Evolutionary conservation across 2,113 vertebrate genomes (phyloP).

Genomic region (Sapajus apella): DNA sequence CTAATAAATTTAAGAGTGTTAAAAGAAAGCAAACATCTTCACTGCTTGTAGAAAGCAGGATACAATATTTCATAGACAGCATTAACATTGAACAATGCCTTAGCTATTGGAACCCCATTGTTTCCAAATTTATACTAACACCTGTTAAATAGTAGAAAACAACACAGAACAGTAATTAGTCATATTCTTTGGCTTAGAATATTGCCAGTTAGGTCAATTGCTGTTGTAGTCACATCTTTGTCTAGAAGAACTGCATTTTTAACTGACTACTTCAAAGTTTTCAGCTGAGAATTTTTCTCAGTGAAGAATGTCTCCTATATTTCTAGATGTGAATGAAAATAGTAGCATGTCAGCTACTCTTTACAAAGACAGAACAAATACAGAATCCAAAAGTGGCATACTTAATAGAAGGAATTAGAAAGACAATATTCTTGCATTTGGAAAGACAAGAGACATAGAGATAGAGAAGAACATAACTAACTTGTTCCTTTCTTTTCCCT

Average conservation of each 20-base stretch:
- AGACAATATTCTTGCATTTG: neutral
- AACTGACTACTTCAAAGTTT: conserved; percentile 44
- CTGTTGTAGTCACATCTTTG: neutral
- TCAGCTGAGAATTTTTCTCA: conserved; percentile 48
- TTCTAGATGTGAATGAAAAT: neutral
- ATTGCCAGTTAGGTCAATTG: neutral
- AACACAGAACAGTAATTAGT: neutral
- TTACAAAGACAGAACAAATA: neutral
- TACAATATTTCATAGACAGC: conserved; percentile 19
- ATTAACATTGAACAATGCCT: conserved; percentile 55
- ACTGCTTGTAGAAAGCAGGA: conserved; percentile 57
- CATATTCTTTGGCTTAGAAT: conserved; percentile 33
- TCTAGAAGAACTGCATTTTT: neutral
- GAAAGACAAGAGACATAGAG: neutral
- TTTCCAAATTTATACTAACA: conserved; percentile 65
- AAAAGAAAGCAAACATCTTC: conserved; percentile 58
- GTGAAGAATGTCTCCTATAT: neutral
- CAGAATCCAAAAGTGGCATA: neutral
- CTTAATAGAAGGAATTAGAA: neutral
- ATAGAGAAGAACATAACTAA: neutral
- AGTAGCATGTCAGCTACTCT: neutral
- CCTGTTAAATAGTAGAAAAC: conserved; percentile 34
- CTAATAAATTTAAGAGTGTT: conserved; percentile 75
- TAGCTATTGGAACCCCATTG: neutral
- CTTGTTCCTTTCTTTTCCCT: neutral